Evolutionary conservation across 2,797 vertebrate genomes (phyloP), one percentile per base, ranked within the genome.

Genomic region (Trematomus bernacchii): DNA sequence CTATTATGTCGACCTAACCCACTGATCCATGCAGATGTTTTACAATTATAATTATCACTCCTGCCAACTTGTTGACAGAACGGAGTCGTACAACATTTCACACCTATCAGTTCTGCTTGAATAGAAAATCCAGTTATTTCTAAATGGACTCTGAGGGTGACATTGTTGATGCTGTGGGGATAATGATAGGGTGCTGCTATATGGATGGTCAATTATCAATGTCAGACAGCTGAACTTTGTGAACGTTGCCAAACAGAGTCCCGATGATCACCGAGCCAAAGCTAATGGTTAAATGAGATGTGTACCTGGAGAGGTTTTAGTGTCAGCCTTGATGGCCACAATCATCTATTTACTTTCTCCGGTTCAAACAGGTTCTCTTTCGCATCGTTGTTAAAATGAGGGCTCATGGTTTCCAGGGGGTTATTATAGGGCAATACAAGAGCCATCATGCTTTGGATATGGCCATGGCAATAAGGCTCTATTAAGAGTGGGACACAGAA

Each of bases 221-320:
- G 44, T 83, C 44, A 48, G 54, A 53, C 15, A 21, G 48, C 40
- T 23, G 52, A 60, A 30, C 46, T 30, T 64, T 59, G 19, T 27
- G 60, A 30, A 30, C 37, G 13, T 10, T 21, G 27, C 27, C 57
- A 54, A 57, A 50, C 58, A 66, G 33, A 68, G 33, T 12, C 18
- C 63, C 10, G 44, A 62, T 71, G 37, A 61, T 66, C 58, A 54
- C 8, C 1, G 14, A 30, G 58, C 57, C 48, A 54, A 27, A 67
- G 71, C 66, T 78, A 79, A 82, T 71, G 66, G 70, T 73, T 78
- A 48, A 54, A 83, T 79, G 64, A 81, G 57, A 79, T 19, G 44
- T 65, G 76, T 50, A 71, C 60, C 68, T 58, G 57, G 57, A 73
- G 74, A 72, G 64, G 53, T 13, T 70, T 73, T 27, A 63, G 68